Evolutionary conservation across 2,888 invertebrate species (phyloP), one percentile per base, ranked within the genome.

Genomic region (Tridacna gigas): DNA sequence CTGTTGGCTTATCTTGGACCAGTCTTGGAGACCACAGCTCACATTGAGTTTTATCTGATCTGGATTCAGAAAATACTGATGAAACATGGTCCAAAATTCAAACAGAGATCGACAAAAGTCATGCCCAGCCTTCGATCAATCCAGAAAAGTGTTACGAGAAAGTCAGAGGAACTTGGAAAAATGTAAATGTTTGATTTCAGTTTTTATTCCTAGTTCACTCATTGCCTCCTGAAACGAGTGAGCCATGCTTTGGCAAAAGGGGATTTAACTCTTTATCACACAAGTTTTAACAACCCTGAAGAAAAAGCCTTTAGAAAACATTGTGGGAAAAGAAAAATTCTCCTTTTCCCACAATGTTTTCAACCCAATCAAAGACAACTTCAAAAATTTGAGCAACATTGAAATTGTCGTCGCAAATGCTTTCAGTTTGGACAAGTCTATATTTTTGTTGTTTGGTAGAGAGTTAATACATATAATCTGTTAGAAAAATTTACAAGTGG

Each of bases 31-130:
- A 96, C 96, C 51, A 97, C 98, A 0, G 96, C 96, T 0, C 99
- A 99, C 93, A 93, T 99, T 65, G 98, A 99, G 92, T 98, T 98
- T 93, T 97, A 99, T 93, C 95, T 98, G 60, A 88, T 82, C 47
- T 99, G 98, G 98, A 95, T 97, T 61, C 96, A 96, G 89, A 95
- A 95, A 22, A 94, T 98, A 3, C 94, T 99, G 60, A 96, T 96
- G 0, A 94, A 95, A 56, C 97, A 97, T 92, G 97, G 97, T 4
- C 92, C 94, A 45, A 89, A 90, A 45, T 89, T 96, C 66, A 96
- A 95, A 90, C 91, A 92, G 71, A 88, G 94, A 13, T 96, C 96
- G 0, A 95, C 96, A 92, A 86, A 91, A 9, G 96, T 97, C 84
- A 95, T 97, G 95, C 96, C 97, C 61, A 96, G 96, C 0, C 94